phyloP scores from a whole-genome alignment of 2,113 vertebrate species.

The Actenoides hombroni region DNA sequence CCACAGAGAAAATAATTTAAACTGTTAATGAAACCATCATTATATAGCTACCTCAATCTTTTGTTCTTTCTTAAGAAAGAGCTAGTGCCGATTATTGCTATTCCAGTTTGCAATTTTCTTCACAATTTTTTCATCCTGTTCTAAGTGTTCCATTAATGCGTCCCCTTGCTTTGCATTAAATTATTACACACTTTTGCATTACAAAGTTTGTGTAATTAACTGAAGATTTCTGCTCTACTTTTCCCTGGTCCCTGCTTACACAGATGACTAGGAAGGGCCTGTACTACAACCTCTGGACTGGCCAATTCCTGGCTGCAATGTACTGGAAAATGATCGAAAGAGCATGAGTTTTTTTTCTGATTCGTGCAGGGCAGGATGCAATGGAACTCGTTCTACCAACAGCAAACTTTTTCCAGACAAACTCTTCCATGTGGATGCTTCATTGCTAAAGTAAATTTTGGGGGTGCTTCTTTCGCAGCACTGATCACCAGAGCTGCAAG shows the following conservation, averaged over 20 bases:
- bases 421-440: background rate
- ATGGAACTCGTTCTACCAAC: background rate
- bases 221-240: background rate
- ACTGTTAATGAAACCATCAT: slow-evolving; percentile 22
- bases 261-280: background rate
- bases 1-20: slow-evolving; percentile 28
- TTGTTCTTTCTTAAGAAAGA: slow-evolving; percentile 48
- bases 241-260: background rate
- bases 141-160: background rate
- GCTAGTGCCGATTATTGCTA: background rate
- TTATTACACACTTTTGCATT: background rate
- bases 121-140: background rate
- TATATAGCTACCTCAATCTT: slow-evolving; percentile 1
- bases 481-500: background rate
- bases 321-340: background rate
- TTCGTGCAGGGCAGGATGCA: background rate
- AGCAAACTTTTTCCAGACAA: background rate
- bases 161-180: slow-evolving; percentile 21
- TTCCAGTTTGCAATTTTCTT: slow-evolving; percentile 6
- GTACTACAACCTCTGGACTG: background rate
- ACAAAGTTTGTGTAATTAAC: background rate
- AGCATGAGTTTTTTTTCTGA: background rate
- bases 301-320: background rate
- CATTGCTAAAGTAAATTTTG: background rate
- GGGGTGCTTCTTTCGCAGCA: background rate